Evolutionary conservation across 2,888 invertebrate species (phyloP), one percentile per base, ranked within the genome.

Genomic region (Diaprepes abbreviatus): DNA sequence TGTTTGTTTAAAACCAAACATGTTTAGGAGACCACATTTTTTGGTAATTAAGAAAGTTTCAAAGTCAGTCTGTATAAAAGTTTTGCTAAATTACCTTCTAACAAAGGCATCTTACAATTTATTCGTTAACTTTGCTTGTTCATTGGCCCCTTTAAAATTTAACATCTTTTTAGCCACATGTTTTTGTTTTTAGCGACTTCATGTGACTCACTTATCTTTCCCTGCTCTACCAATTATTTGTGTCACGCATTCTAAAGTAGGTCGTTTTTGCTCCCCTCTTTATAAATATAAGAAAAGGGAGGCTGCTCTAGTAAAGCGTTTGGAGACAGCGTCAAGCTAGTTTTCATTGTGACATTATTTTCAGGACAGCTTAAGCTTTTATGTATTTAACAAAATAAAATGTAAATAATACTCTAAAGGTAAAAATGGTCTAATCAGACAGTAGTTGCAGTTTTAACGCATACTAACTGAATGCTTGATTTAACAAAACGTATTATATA

Each of bases 181-280:
- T 38, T 36, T 38, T 10, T 38, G 14, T 38, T 38, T 38, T 12
- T 14, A 10, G 6, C 36, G 6, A 38, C 14, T 38, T 6, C 36
- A 12, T 38, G 14, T 38, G 36, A 38, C 36, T 14, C 36, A 38
- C 36, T 38, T 38, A 38, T 38, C 14, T 38, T n/a, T 38, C 36
- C 36, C 36, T 14, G 36, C 14, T 38, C 36, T 38, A 14, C 14
- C 36, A 38, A 38, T 35, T 35, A 35, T 38, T 38, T 38, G 36
- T 38, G 36, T 38, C 36, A 38, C 36, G 14, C 36, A 38, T 38
- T 38, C 36, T 38, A 38, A 38, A 38, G 36, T 38, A 38, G 36
- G 36, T 38, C 36, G 36, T 10, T 38, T 38, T 38, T 14, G 36
- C 14, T 14, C 36, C 36, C 36, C 14, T 14, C 14, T 38, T 14